Percentiles rank a stretch among this genome's conserved stretches.
These are phyloP conservation scores for Troides aeacus DNA, from an alignment of 2,888 invertebrate genomes.

Conservation along the genomic window DNA sequence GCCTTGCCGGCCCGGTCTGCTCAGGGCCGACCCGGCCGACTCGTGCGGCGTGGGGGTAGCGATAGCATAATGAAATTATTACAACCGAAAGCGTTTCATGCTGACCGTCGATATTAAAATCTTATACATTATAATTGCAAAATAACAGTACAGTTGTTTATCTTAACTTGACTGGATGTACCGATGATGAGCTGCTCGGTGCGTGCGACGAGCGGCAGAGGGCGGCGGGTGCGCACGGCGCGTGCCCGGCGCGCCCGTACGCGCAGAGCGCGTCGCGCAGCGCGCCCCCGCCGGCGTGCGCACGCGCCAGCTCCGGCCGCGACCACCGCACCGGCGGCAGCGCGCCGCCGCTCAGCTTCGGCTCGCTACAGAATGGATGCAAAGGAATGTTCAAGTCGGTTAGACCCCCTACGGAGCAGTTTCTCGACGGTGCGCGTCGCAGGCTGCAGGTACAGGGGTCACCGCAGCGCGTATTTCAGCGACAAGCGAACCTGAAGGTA, in stretches of 20 bases:
- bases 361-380: not conserved
- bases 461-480: no score
- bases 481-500: no score
- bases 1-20: not conserved
- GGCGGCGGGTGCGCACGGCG: constrained; percentile 59
- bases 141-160: no score
- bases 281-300: constrained; percentile 51
- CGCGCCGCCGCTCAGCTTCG: constrained; percentile 35
- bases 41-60: no score
- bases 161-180: not conserved
- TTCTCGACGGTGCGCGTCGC: no score
- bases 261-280: constrained; percentile 54
- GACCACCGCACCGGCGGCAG: constrained; percentile 57
- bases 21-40: not conserved
- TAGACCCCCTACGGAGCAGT: no score
- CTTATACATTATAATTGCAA: no score
- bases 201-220: not conserved
- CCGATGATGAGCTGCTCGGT: not conserved
- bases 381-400: no score
- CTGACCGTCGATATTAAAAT: no score
- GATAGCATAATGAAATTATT: no score
- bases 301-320: constrained; percentile 42
- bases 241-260: constrained; percentile 59
- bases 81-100: no score
- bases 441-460: no score